Percentiles rank a stretch among this genome's conserved stretches.
phyloP scores from a whole-genome alignment of 2,113 vertebrate genomes.

The Serilophus lunatus region DNA sequence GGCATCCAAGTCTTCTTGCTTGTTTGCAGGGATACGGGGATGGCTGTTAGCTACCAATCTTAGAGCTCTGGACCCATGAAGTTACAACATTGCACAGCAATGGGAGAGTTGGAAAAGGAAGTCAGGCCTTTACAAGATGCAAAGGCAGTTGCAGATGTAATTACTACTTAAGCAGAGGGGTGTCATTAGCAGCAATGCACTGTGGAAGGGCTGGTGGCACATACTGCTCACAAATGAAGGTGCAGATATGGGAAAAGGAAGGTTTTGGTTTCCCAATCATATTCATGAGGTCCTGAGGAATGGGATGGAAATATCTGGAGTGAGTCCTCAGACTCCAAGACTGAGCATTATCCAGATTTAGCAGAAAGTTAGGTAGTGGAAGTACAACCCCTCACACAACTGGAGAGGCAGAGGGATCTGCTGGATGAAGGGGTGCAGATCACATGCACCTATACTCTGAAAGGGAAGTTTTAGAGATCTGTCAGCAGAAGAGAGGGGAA shows the following conservation, averaged over 20 bases:
- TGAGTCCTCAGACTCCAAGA: neutral
- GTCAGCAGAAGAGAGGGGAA: neutral
- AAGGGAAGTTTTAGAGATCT: neutral
- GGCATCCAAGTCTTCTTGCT: neutral
- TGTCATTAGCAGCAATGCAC: neutral
- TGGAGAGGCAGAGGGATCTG: neutral
- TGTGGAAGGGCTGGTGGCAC: neutral
- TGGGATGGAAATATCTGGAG: neutral
- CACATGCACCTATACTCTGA: neutral
- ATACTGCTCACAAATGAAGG: neutral
- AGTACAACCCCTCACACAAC: neutral
- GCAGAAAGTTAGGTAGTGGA: neutral
- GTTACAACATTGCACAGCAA: neutral
- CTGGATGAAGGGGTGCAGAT: neutral
- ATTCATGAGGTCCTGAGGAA: neutral
- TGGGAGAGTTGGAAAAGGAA: neutral
- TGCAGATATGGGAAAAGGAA: neutral
- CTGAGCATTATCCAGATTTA: neutral
- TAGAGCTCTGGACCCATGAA: neutral
- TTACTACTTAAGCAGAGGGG: neutral
- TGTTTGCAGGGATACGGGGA: neutral
- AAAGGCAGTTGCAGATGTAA: neutral
- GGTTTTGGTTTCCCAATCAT: neutral
- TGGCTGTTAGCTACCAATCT: neutral
- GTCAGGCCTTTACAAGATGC: neutral